Percentiles rank a stretch among this genome's conserved stretches.
Evolutionary conservation across 2,113 vertebrate genomes (phyloP).

Genomic region (Crypturellus undulatus): DNA sequence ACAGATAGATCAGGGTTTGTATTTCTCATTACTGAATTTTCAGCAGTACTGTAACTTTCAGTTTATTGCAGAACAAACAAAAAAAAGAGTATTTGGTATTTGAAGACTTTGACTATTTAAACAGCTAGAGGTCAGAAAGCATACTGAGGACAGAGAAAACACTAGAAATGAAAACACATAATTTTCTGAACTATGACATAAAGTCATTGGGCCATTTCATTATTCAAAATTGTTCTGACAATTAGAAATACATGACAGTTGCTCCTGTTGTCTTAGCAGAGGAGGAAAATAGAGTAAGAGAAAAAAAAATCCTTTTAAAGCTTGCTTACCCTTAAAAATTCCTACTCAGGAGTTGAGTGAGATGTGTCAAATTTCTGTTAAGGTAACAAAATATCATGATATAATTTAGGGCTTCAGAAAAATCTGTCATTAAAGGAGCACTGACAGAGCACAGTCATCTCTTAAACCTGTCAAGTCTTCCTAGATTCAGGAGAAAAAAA

Average conservation of each 20-base stretch:
- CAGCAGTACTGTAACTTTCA: not conserved
- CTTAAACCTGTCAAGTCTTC: not conserved
- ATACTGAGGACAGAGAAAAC: not conserved
- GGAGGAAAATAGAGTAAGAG: not conserved
- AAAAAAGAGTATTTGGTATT: fast-evolving
- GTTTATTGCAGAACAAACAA: not conserved
- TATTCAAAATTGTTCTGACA: not conserved
- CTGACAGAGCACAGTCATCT: not conserved
- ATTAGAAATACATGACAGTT: not conserved
- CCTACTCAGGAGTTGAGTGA: not conserved
- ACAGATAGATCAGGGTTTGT: not conserved
- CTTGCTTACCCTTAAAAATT: not conserved
- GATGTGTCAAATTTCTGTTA: not conserved
- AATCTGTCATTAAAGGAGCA: not conserved
- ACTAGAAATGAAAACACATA: not conserved
- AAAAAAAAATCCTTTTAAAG: not conserved
- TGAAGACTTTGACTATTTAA: not conserved
- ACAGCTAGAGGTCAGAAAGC: not conserved
- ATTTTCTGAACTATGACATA: not conserved
- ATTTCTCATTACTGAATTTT: not conserved
- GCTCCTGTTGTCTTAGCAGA: not conserved
- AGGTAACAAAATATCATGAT: not conserved
- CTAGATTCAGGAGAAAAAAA: not conserved
- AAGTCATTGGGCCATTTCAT: not conserved
- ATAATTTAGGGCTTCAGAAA: not conserved